A percentile compares a stretch with the other conserved stretches of the same genome.
Conservation (phyloP, 2,888 invertebrate species). For the Hetaerina titia region DNA sequence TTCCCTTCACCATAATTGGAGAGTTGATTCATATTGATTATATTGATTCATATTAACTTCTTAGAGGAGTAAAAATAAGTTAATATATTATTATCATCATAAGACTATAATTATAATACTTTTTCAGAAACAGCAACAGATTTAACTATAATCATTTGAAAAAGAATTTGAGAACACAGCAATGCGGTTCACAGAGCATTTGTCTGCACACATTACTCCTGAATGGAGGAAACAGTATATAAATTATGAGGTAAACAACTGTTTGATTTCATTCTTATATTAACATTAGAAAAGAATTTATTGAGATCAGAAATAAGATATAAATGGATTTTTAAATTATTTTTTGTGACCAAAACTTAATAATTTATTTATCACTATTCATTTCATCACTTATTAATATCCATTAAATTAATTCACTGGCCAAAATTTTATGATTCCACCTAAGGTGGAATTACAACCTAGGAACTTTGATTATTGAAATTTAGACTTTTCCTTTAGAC, state of each 20-base stretch:
- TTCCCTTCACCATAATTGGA: too few relatives aligned
- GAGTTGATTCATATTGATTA: too few relatives aligned
- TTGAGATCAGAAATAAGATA: not conserved
- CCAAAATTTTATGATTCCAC: too few relatives aligned
- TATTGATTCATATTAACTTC: too few relatives aligned
- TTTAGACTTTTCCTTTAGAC: not conserved
- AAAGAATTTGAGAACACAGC: conserved; percentile 69
- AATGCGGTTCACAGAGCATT: conserved; percentile 99
- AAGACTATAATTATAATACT: not conserved
- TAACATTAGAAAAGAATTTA: not conserved
- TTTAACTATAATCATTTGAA: not conserved
- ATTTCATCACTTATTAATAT: too few relatives aligned
- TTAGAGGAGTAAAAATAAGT: not conserved
- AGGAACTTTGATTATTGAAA: not conserved
- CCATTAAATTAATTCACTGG: too few relatives aligned
- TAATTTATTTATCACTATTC: too few relatives aligned
- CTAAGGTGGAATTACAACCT: too few relatives aligned
- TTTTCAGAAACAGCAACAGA: not conserved
- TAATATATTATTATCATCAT: not conserved
- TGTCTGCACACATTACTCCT: conserved; percentile 98
- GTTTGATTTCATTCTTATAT: not conserved
- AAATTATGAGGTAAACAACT: conserved; percentile 87
- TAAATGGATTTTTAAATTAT: not conserved
- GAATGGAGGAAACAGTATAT: conserved; percentile 99
- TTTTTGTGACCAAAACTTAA: too few relatives aligned